phyloP scores from a whole-genome alignment of 2,113 vertebrate species.

The Turdus rufiventris region DNA sequence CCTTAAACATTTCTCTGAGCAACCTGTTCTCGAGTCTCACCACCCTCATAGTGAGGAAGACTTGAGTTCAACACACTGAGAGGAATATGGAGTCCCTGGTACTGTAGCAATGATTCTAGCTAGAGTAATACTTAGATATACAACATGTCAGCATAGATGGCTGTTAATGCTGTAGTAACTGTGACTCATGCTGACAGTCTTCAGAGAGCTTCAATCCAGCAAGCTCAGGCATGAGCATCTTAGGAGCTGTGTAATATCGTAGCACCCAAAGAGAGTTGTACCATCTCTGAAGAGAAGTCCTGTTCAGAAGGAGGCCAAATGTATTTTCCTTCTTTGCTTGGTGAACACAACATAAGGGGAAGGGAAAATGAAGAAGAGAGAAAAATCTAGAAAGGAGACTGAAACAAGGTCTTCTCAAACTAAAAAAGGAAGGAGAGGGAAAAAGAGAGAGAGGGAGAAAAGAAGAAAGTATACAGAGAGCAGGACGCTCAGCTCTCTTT shows the following conservation, averaged over 20 bases:
- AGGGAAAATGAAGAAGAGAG: neutral
- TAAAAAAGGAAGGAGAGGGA: too few relatives aligned
- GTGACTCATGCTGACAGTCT: neutral
- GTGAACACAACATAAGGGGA: neutral
- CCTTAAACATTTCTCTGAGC: neutral
- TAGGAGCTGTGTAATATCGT: neutral
- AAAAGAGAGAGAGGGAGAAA: neutral
- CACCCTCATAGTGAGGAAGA: neutral
- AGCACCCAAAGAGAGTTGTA: neutral
- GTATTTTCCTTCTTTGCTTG: neutral
- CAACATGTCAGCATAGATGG: neutral
- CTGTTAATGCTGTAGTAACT: neutral
- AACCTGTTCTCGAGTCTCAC: neutral
- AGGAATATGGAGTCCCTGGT: neutral
- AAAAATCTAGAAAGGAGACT: neutral
- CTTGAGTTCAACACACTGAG: neutral
- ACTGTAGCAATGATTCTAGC: neutral
- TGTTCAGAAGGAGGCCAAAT: neutral
- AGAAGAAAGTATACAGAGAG: neutral
- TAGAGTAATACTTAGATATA: neutral
- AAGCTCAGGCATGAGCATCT: neutral
- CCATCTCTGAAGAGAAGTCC: neutral
- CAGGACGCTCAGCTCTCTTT: neutral
- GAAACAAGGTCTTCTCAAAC: neutral
- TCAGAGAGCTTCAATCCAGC: neutral